phyloP scores from a whole-genome alignment of 2,888 invertebrate genomes.

The Ctenicera cuprea region DNA sequence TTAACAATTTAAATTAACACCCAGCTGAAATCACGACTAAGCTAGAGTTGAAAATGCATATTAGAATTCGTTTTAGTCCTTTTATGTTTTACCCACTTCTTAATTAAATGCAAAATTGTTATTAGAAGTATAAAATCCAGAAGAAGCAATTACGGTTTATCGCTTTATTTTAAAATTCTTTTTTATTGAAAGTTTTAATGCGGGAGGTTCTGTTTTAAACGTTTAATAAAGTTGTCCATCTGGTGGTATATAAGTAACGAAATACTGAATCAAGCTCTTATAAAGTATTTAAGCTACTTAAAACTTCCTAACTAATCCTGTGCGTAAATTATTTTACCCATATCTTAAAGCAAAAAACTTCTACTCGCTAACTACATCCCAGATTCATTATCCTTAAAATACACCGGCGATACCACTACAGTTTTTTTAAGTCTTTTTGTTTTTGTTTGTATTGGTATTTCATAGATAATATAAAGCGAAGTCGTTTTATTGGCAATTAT shows the following conservation, averaged over 20 bases:
- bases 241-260: constrained; percentile 13
- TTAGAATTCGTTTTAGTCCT: constrained; percentile 34
- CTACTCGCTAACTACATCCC: background rate
- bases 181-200: constrained; percentile 30
- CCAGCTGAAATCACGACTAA: constrained; percentile 32
- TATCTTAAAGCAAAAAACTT: constrained; percentile 30
- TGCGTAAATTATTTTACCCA: constrained; percentile 32
- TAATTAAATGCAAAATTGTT: constrained; percentile 43
- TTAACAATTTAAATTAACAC: constrained; percentile 54
- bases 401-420: background rate
- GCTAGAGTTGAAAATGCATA: constrained; percentile 34
- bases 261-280: constrained; percentile 36
- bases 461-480: too few relatives aligned
- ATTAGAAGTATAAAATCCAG: constrained; percentile 36
- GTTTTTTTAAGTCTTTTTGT: too few relatives aligned
- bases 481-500: too few relatives aligned
- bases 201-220: constrained; percentile 16
- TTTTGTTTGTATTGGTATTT: too few relatives aligned
- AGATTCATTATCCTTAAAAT: constrained; percentile 18
- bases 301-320: constrained; percentile 35
- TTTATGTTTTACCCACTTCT: constrained; percentile 39
- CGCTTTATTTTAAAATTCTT: constrained; percentile 28
- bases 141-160: constrained; percentile 30
- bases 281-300: constrained; percentile 38
- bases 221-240: constrained; percentile 39